These are phyloP conservation scores for Agrotis puta DNA, from an alignment of 2,888 invertebrate species.

Conservation along the genomic window DNA sequence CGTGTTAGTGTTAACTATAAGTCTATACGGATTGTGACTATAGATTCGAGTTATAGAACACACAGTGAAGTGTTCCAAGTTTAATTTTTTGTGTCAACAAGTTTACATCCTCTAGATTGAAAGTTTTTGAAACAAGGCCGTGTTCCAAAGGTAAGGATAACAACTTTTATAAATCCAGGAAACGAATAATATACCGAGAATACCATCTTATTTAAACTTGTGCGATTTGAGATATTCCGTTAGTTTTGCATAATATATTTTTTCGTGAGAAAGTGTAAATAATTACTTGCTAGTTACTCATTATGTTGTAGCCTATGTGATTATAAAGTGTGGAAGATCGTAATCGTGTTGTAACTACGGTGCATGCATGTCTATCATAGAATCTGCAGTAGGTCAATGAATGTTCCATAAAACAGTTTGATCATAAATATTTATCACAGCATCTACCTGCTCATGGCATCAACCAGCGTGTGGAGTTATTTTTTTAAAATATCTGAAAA, in stretches of 20 bases:
- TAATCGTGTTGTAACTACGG: slow-evolving; percentile 25
- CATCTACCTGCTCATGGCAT: slow-evolving; percentile 5
- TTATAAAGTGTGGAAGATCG: slow-evolving; percentile 30
- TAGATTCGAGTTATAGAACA: background rate
- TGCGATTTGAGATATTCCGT: slow-evolving; percentile 36
- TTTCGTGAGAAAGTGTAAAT: slow-evolving; percentile 51
- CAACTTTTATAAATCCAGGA: slow-evolving; percentile 57
- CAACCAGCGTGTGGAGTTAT: background rate
- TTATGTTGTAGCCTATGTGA: slow-evolving; percentile 18
- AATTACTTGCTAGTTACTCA: slow-evolving; percentile 33
- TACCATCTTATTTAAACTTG: background rate
- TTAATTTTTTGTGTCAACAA: slow-evolving; percentile 74
- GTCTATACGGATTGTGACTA: slow-evolving; percentile 37
- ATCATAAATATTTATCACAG: slow-evolving; percentile 9
- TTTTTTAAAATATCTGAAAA: background rate
- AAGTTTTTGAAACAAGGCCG: slow-evolving; percentile 80
- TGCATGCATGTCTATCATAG: slow-evolving; percentile 9
- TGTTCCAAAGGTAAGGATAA: slow-evolving; percentile 75
- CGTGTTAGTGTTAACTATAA: slow-evolving; percentile 43
- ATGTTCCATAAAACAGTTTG: slow-evolving; percentile 14
- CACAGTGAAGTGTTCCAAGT: slow-evolving; percentile 48
- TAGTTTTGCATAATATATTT: slow-evolving; percentile 36
- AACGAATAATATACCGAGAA: background rate
- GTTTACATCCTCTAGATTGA: slow-evolving; percentile 71
- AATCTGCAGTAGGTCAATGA: slow-evolving; percentile 44